phyloP scores from a whole-genome alignment of 1,140 invertebrate genomes.

The Linepithema humile region DNA sequence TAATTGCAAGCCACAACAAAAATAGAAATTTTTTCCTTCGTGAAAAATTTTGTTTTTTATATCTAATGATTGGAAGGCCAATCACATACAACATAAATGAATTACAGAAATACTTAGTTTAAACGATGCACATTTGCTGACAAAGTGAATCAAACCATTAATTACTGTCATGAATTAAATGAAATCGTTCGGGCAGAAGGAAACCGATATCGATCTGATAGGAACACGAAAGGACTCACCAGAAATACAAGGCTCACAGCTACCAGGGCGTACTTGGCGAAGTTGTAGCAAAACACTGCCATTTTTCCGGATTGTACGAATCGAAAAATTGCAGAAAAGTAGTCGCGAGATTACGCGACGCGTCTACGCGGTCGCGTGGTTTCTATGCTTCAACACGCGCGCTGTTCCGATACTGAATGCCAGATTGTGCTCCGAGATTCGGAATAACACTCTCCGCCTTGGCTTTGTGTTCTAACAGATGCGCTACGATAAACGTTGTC shows the following conservation, averaged over 20 bases:
- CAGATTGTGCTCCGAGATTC: too few relatives aligned
- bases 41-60: not conserved
- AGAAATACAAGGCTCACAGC: constrained; percentile 90
- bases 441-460: too few relatives aligned
- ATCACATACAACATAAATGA: too few relatives aligned
- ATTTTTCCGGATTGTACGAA: not conserved
- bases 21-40: not conserved
- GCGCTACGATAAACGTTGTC: too few relatives aligned
- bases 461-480: too few relatives aligned
- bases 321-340: not conserved
- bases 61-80: too few relatives aligned
- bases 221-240: constrained; percentile 41
- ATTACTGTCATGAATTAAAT: not conserved
- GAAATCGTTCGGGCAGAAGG: not conserved
- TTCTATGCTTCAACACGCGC: too few relatives aligned
- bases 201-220: constrained; percentile 11
- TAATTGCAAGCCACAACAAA: not conserved
- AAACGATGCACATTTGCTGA: not conserved
- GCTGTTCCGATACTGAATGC: too few relatives aligned
- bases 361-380: too few relatives aligned
- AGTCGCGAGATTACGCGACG: not conserved
- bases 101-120: too few relatives aligned
- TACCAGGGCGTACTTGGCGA: constrained; percentile 89
- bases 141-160: not conserved
- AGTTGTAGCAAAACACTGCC: constrained; percentile 85